phyloP scores from a whole-genome alignment of 2,888 invertebrate genomes.

The Antheraea assamensis region DNA sequence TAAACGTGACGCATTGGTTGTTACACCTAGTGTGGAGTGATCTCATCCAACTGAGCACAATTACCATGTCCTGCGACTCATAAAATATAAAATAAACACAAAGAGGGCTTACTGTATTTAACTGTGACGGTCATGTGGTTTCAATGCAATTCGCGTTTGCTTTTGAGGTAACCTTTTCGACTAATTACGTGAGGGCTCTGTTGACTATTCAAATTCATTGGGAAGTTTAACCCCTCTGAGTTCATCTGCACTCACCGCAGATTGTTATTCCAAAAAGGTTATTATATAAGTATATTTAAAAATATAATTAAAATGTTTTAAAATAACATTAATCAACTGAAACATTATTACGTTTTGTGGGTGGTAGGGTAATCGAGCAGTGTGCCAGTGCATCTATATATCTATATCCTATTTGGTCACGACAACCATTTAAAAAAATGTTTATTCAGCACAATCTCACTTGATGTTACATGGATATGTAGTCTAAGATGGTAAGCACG shows the following conservation, averaged over 20 bases:
- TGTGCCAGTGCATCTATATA: too few relatives aligned
- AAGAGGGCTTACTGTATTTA: not conserved
- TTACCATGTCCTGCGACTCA: too few relatives aligned
- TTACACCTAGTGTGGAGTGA: too few relatives aligned
- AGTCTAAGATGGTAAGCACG: too few relatives aligned
- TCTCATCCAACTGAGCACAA: too few relatives aligned
- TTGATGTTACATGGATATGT: too few relatives aligned
- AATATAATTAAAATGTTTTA: not conserved
- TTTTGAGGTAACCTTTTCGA: slow-evolving; percentile 42
- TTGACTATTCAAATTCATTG: slow-evolving; percentile 30
- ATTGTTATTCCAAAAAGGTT: not conserved
- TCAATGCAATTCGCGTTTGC: slow-evolving; percentile 43
- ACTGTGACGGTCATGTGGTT: slow-evolving; percentile 14
- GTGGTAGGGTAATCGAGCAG: too few relatives aligned
- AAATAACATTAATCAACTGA: not conserved
- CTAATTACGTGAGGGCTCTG: slow-evolving; percentile 50
- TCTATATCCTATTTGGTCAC: too few relatives aligned
- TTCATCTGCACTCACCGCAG: slow-evolving; percentile 42
- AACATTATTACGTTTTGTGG: too few relatives aligned
- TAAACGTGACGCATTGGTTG: too few relatives aligned
- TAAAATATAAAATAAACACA: not conserved
- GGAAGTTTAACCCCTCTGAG: slow-evolving; percentile 44
- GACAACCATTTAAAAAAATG: too few relatives aligned
- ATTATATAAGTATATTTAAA: not conserved
- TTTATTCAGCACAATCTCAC: too few relatives aligned